Base-by-base conservation (phyloP, 2,888 invertebrate genomes). In the Pasiphila rectangulata region DNA sequence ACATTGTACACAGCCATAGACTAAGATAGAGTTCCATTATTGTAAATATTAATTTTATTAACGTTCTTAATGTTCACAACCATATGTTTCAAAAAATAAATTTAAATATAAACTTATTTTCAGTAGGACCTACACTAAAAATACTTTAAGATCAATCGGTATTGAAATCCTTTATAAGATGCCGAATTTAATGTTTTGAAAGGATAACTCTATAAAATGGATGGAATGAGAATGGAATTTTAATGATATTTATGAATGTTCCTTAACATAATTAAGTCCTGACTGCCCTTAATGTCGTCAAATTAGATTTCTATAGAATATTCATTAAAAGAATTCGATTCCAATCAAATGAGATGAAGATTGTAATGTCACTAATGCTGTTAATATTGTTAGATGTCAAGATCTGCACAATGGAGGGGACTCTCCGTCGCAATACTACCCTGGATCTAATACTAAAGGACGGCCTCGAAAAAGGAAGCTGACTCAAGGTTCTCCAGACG, bases 381-480 rank as follows among this genome's bases (percentile, higher is more conserved):
- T 35, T 29, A 40, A 23, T 35, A 36, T 25, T 42, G 16, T 40
- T 24, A 88, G 88, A 61, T 87, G 87, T 54, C 84, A 85, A 67
- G 86, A 87, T 41, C 44, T 81, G 41, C 77, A 82, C 46, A 85
- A 85, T 39, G 90, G 91, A 55, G 90, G 91, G 29, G 92, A 91
- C 59, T 93, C 93, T 2, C 93, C 93, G 21, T 90, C 90, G 50
- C 94, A 92, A 69, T 94, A 92, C 74, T 89, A 90, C 10, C 92
- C 89, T 3, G 90, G 90, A 1, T 86, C 92, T 1, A 92, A 91
- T 37, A 93, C 93, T 54, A 96, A 96, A 81, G 95, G 95, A 0
- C 85, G 96, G 15, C 95, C 95, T 0, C 86, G 95, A 62, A 96
- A 96, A 78, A 86, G 95, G 70, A 95, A 95, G 75, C 72, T 92